Evolutionary conservation across 2,797 vertebrate genomes (phyloP), one percentile per base, ranked within the genome.

Genomic region (Onychomys torridus): DNA sequence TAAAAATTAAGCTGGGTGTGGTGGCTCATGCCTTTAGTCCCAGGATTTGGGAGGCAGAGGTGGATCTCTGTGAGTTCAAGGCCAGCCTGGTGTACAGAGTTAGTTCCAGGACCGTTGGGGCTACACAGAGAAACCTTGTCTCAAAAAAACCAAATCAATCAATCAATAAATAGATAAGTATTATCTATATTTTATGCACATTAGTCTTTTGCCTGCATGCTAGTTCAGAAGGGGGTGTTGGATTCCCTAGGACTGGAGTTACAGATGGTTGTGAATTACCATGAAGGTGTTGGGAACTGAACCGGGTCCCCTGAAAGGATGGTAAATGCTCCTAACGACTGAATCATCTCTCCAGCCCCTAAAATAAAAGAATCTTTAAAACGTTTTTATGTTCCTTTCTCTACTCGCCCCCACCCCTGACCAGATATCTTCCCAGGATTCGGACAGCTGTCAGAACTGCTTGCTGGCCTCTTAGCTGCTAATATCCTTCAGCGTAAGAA

Each of bases 361-460:
- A 63, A 63, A 43, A 32, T 83, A 63, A 83, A 63, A 43, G 4
- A 43, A 32, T 43, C 16, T 82, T 29, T 27, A 82, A 19, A 37
- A 16, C 10, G 25, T 25, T 69, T 37, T 76, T 73, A 55, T 29
- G 13, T 93, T 78, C 19, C 5, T 84, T 55, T 89, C 11, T 25
- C 29, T 6, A 65, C 25, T 71, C 1, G 17, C 6, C 6, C 16
- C 34, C 23, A 32, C 0, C 25, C 29, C 25, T 2, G 1, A 2
- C 49, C 9, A 55, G 55, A 55, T 5, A 0, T 69, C 55, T 69
- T 89, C 52, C 55, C 29, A 27, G 83, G 63, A 49, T 37, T 84
- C 78, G 37, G 55, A 76, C 43, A 67, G 67, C 29, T 23, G 1
- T 46, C 5, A 46, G 16, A 59, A 32, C 63, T 69, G 84, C 6